Conservation (phyloP, 2,797 vertebrate species). For the Poecilia velifera region DNA sequence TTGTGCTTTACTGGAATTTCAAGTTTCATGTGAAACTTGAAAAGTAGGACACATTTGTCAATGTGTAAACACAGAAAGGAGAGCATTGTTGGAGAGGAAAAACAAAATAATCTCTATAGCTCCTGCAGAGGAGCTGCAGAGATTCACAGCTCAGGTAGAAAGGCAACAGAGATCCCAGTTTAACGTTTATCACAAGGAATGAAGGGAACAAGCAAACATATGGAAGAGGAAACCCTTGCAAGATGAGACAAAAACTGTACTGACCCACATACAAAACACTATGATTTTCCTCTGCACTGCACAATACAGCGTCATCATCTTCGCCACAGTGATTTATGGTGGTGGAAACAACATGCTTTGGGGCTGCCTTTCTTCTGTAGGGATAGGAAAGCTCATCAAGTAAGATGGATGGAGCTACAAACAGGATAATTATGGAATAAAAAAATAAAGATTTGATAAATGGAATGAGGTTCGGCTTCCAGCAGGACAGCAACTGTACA, state of each 20-base stretch:
- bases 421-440: not conserved
- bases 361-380: not conserved
- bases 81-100: not conserved
- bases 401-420: not conserved
- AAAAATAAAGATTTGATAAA: not conserved
- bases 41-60: not conserved
- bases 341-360: not conserved
- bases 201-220: not conserved
- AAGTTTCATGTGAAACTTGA: not conserved
- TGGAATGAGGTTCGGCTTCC: not conserved
- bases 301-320: not conserved
- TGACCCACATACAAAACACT: not conserved
- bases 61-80: not conserved
- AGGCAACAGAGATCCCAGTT: not conserved
- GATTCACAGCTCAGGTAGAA: not conserved
- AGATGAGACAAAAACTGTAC: not conserved
- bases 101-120: not conserved
- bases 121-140: not conserved
- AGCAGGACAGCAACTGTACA: not conserved
- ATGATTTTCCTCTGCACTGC: not conserved
- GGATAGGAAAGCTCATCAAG: not conserved
- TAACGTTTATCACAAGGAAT: not conserved
- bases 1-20: not conserved
- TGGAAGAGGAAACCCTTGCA: not conserved
- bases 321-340: not conserved